Conservation (phyloP, 2,888 invertebrate genomes). For the Phyllotreta cruciferae region DNA sequence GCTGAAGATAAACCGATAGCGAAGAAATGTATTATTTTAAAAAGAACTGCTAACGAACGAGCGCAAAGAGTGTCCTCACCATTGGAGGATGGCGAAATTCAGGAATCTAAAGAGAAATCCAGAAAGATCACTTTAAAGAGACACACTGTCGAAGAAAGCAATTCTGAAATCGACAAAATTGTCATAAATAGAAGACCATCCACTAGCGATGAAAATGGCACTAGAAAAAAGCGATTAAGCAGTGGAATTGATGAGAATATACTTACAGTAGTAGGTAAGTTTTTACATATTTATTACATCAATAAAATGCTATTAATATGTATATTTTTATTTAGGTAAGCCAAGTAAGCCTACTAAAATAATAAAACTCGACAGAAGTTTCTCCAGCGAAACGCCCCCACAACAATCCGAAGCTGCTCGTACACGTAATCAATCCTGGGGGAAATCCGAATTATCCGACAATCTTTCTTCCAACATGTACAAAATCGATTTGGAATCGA, state of each 20-base stretch:
- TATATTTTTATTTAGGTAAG: constrained; percentile 31
- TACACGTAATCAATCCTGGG: constrained; percentile 33
- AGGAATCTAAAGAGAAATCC: constrained; percentile 37
- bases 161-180: constrained; percentile 29
- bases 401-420: constrained; percentile 15
- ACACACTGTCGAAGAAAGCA: constrained; percentile 32
- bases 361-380: constrained; percentile 32
- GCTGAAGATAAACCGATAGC: constrained; percentile 20
- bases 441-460: constrained; percentile 33
- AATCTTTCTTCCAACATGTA: constrained; percentile 31
- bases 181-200: constrained; percentile 34
- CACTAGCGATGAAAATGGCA: constrained; percentile 37
- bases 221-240: constrained; percentile 33
- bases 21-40: constrained; percentile 31
- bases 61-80: constrained; percentile 20
- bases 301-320: not conserved
- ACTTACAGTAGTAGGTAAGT: constrained; percentile 42
- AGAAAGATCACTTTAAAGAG: constrained; percentile 39
- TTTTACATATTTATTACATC: not conserved
- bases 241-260: constrained; percentile 32
- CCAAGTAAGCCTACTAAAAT: constrained; percentile 22
- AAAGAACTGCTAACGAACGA: constrained; percentile 31
- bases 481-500: constrained; percentile 48
- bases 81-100: constrained; percentile 32
- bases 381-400: constrained; percentile 27